Percentiles rank a stretch among this genome's conserved stretches.
Evolutionary conservation across 2,113 vertebrate genomes (phyloP).

Genomic region (Petrocephalus zakoni): DNA sequence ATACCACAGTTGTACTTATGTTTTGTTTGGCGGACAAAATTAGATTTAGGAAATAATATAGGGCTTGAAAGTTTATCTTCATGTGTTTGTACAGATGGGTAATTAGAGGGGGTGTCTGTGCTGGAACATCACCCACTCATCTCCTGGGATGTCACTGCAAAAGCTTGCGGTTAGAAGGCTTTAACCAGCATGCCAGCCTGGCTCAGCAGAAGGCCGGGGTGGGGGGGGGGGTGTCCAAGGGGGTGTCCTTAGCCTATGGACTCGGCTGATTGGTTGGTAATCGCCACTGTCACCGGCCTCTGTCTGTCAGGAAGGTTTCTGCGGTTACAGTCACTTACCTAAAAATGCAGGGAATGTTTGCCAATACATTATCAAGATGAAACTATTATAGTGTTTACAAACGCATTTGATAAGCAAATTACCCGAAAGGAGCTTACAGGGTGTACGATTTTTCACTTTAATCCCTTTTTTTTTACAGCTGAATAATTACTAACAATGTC

Average conservation of each 20-base stretch:
- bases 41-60: not conserved
- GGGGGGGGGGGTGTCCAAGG: constrained; percentile 34
- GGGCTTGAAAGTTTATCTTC: not conserved
- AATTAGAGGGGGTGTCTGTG: not conserved
- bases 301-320: not conserved
- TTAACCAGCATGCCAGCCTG: not conserved
- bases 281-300: not conserved
- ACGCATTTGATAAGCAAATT: constrained; percentile 15
- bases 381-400: constrained; percentile 5
- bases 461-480: constrained; percentile 8
- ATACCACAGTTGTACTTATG: not conserved
- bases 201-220: constrained; percentile 14
- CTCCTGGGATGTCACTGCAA: not conserved
- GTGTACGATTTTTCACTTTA: constrained; percentile 12
- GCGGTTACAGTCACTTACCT: not conserved
- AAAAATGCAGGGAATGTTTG: not conserved
- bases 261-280: not conserved
- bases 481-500: constrained; percentile 6
- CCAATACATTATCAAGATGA: constrained; percentile 4
- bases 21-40: not conserved
- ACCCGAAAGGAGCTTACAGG: constrained; percentile 10
- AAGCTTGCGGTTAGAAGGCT: not conserved
- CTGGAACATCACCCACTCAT: constrained; percentile 4
- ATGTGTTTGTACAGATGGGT: constrained; percentile 3
- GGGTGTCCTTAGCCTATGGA: constrained; percentile 10